Base-by-base conservation (phyloP, 2,113 vertebrate genomes). In the Onychostoma macrolepis region DNA sequence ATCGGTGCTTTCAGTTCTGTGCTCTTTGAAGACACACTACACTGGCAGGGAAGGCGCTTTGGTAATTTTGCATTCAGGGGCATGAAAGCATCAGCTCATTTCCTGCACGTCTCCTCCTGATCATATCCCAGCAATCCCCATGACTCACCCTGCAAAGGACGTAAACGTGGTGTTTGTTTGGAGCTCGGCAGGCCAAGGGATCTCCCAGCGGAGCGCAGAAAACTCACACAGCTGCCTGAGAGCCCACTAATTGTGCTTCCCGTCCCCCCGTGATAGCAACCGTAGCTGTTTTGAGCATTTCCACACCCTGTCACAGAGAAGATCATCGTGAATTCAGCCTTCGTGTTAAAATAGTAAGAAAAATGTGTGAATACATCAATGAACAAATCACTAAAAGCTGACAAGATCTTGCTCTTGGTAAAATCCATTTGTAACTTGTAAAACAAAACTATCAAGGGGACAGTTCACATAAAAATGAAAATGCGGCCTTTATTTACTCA, bases 171-270 rank as follows among this genome's bases (percentile, higher is more conserved):
- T 84, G 90, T 89, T 90, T 92, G 86, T 91, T 92, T 91, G 92
- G 89, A 91, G 86, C 89, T 91, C 87, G 89, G 88, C 90, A 86
- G 91, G 94, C 93, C 94, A 95, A 93, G 94, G 94, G 95, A 94
- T 89, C 87, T 90, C 92, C 90, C 90, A 89, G 87, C 87, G 85
- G 88, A 91, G 89, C 89, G 80, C 53, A 53, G 84, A 87, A 86
- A 74, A 84, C 75, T 69, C 50, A 67, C 63, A 85, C 84, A 79
- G 84, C 88, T 87, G 78, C 72, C 50, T 87, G 86, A 78, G 78
- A 85, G 41, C 30, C n/a, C 78, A 74, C 79, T 85, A 83, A 89
- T 79, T 83, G 33, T 53, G 58, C 71, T 56, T 81, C 71, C 36
- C 58, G 81, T 84, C 75, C 82, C 82, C 48, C 36, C 17, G 30